These are phyloP conservation scores for Melieria crassipennis DNA, from an alignment of 2,888 invertebrate genomes.

Conservation along the genomic window DNA sequence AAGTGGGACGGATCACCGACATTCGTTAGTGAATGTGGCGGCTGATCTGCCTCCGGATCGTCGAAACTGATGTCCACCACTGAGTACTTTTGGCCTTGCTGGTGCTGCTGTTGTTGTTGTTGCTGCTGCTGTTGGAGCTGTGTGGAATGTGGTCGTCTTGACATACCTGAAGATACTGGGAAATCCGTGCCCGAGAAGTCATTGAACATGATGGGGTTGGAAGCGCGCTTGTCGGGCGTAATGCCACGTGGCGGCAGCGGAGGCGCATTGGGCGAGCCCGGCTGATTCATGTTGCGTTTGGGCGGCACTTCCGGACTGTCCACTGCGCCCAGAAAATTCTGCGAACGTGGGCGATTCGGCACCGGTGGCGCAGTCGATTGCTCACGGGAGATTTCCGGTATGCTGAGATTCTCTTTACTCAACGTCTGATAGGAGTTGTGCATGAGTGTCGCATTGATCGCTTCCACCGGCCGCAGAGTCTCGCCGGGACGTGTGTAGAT, in stretches of 20 bases:
- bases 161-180: slow-evolving; percentile 45
- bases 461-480: slow-evolving; percentile 58
- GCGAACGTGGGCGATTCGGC: slow-evolving; percentile 71
- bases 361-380: slow-evolving; percentile 65
- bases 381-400: slow-evolving; percentile 41
- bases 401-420: slow-evolving; percentile 58
- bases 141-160: slow-evolving; percentile 52
- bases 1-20: slow-evolving; percentile 49
- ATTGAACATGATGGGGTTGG: slow-evolving; percentile 63
- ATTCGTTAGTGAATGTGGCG: slow-evolving; percentile 51
- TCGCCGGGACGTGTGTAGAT: slow-evolving; percentile 77
- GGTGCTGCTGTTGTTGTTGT: slow-evolving; percentile 45
- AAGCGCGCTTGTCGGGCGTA: slow-evolving; percentile 65
- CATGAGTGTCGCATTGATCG: slow-evolving; percentile 34
- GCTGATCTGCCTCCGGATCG: slow-evolving; percentile 63
- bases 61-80: slow-evolving; percentile 68
- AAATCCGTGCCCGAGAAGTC: slow-evolving; percentile 55
- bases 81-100: slow-evolving; percentile 64
- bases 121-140: slow-evolving; percentile 44
- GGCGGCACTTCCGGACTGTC: slow-evolving; percentile 68
- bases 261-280: slow-evolving; percentile 71
- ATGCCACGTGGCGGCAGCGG: slow-evolving; percentile 84
- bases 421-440: slow-evolving; percentile 61
- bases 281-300: slow-evolving; percentile 63
- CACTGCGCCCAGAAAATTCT: slow-evolving; percentile 67